Evolutionary conservation across 1,140 invertebrate species (phyloP), one percentile per base, ranked within the genome.

Genomic region (Drosophila nikananu): DNA sequence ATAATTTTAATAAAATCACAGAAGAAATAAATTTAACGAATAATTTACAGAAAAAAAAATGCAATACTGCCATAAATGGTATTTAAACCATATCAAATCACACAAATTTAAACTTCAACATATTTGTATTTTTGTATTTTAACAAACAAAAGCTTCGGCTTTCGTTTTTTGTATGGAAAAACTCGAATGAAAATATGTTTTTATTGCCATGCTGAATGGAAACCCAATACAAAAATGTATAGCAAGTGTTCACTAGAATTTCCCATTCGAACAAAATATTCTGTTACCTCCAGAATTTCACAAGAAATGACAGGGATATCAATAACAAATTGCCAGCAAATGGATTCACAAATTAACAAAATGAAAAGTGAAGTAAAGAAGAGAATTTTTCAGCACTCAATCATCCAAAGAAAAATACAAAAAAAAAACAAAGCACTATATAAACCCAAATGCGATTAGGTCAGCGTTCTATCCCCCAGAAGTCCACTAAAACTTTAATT

Each of bases 241-340:
- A 46, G 19, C 52, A 74, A 77, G 55, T 61, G 63, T 19, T 48
- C 63, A 39, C 51, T 61, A 48, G 48, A 82, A 60, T 84, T 72
- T 83, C 35, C 74, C 76, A 86, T 73, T 81, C 77, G 61, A 81
- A 70, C 59, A 66, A 72, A 67, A 39, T 42, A n/a, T 57, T 17
- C 15, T 23, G 42, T 72, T 51, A 37, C 35, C 51, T 37, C 12
- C n/a, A 41, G 48, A 49, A 52, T 46, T 41, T 46, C 35, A 58
- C 48, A 51, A 42, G 49, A 52, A 42, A 63, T 30, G 21, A 10
- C 49, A 51, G 57, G 52, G 19, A 58, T 61, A 77, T 54, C 46
- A 55, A 61, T 66, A 58, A 67, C 57, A 80, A 74, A 73, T 59
- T 55, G 61, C 17, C 51, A 57, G 41, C 21, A 61, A 80, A 65